Evolutionary conservation across 2,888 invertebrate genomes (phyloP).

Genomic region (Thumatha senex): DNA sequence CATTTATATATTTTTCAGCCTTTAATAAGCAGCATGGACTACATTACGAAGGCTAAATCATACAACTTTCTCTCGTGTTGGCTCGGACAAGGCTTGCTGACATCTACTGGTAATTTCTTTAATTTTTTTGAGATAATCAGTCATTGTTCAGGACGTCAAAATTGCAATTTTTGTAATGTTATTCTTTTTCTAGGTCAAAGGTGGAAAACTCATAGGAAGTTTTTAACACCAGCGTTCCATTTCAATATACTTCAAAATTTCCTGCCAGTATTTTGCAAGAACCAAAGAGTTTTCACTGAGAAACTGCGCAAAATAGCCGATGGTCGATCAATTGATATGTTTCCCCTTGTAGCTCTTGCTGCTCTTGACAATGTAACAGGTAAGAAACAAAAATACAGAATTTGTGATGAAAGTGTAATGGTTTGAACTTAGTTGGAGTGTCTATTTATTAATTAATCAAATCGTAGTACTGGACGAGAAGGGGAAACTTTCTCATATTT

Average conservation of each 20-base stretch:
- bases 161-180: too few relatives aligned
- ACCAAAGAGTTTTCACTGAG: conserved; percentile 81
- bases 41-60: conserved; percentile 81
- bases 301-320: conserved; percentile 74
- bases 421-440: too few relatives aligned
- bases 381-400: conserved; percentile 17
- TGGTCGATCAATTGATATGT: conserved; percentile 79
- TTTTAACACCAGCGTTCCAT: conserved; percentile 91
- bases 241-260: conserved; percentile 90
- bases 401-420: too few relatives aligned
- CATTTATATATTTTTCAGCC: conserved; percentile 55
- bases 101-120: conserved; percentile 68
- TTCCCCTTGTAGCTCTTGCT: conserved; percentile 84
- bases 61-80: conserved; percentile 74
- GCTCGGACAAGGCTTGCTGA: conserved; percentile 82
- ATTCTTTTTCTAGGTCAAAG: conserved; percentile 47
- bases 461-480: background rate
- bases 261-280: conserved; percentile 86
- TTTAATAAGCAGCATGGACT: conserved; percentile 69
- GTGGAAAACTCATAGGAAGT: conserved; percentile 87
- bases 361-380: conserved; percentile 74
- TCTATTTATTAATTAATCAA: background rate
- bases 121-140: too few relatives aligned
- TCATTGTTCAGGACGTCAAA: too few relatives aligned
- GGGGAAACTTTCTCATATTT: too few relatives aligned